These are phyloP conservation scores for Drosophila ironensis DNA, from an alignment of 1,140 invertebrate genomes.

Conservation along the genomic window DNA sequence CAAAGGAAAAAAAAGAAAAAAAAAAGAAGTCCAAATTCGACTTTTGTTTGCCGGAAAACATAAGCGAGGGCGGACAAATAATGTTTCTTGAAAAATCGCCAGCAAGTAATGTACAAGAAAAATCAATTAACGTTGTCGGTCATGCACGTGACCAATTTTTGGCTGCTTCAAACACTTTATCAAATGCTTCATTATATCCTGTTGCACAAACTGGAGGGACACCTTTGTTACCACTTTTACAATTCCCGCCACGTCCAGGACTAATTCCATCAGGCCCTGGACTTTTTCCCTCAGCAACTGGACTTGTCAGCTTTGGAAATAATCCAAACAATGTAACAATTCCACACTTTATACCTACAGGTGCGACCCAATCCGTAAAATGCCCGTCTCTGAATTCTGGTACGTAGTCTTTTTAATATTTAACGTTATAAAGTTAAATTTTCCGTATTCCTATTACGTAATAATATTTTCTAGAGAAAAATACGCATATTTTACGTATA, in stretches of 20 bases:
- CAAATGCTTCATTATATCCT: constrained; percentile 16
- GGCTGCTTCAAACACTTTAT: not conserved
- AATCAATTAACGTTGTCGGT: not conserved
- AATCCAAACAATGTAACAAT: constrained; percentile 9
- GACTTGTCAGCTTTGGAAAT: constrained; percentile 27
- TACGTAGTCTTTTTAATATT: constrained; percentile 17
- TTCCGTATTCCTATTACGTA: no score
- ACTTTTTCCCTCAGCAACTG: constrained; percentile 77
- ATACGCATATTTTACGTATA: no score
- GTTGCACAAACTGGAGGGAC: constrained; percentile 27
- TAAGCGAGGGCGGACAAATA: not conserved
- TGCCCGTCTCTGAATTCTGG: not conserved
- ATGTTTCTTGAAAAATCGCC: not conserved
- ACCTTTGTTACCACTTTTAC: constrained; percentile 49
- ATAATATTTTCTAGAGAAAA: no score
- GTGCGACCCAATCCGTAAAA: no score
- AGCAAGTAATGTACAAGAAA: not conserved
- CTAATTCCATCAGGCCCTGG: constrained; percentile 85
- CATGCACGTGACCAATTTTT: not conserved
- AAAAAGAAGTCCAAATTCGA: constrained; percentile 40
- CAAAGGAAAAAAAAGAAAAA: constrained; percentile 59
- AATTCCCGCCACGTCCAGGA: constrained; percentile 85
- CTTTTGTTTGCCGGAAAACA: not conserved
- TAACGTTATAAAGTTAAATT: no score
- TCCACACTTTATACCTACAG: constrained; percentile 34